A percentile compares a stretch with the other conserved stretches of the same genome.
These are phyloP conservation scores for Phaonia tiefii DNA, from an alignment of 2,888 invertebrate genomes.

Conservation along the genomic window DNA sequence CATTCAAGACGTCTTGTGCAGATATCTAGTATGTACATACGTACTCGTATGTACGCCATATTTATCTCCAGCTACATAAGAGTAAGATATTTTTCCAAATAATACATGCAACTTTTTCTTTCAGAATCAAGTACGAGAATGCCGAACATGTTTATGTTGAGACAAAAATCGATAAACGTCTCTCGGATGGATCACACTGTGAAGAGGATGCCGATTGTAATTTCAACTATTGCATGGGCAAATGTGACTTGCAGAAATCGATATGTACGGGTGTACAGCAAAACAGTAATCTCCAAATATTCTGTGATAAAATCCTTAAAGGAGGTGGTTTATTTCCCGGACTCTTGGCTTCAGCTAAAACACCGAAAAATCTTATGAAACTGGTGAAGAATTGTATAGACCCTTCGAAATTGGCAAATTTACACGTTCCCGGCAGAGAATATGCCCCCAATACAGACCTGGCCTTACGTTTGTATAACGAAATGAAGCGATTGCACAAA, in stretches of 20 bases:
- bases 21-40: too few relatives aligned
- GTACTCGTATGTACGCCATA: too few relatives aligned
- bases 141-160: constrained; percentile 77
- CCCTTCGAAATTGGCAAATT: constrained; percentile 72
- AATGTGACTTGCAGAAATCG: constrained; percentile 74
- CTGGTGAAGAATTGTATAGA: constrained; percentile 76
- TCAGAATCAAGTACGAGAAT: constrained; percentile 77
- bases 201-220: constrained; percentile 74
- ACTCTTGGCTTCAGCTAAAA: constrained; percentile 74
- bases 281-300: constrained; percentile 79
- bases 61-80: not conserved
- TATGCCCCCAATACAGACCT: constrained; percentile 76
- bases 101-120: too few relatives aligned
- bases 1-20: too few relatives aligned
- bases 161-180: constrained; percentile 76
- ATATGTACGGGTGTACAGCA: constrained; percentile 76
- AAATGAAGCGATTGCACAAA: constrained; percentile 76
- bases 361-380: constrained; percentile 73
- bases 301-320: constrained; percentile 76
- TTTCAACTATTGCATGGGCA: constrained; percentile 75
- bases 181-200: constrained; percentile 76
- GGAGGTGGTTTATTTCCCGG: constrained; percentile 77
- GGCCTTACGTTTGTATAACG: constrained; percentile 76
- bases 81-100: not conserved
- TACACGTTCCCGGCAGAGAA: constrained; percentile 72